Evolutionary conservation across 53 echinoderm and acorn worm genomes (phyloP).

Genomic region (Actinopyga echinites): DNA sequence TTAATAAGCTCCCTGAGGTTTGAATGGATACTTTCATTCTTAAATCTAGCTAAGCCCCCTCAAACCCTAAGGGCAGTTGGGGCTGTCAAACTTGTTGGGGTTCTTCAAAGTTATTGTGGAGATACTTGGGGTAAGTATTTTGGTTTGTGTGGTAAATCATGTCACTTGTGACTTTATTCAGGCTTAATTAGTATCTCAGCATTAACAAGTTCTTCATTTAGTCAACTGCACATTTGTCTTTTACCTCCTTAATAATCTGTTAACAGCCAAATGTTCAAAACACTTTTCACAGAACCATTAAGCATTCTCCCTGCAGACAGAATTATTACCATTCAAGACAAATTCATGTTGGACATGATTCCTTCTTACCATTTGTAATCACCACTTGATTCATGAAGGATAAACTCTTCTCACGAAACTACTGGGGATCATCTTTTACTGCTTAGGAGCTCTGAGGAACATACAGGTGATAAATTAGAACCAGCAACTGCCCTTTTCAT

Average conservation of each 20-base stretch:
- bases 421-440: background rate
- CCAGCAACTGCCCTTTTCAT: background rate
- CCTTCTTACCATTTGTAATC: background rate
- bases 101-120: too few species aligned
- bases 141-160: too few species aligned
- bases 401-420: background rate
- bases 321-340: conserved; percentile 22
- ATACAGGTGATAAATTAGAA: conserved; percentile 13
- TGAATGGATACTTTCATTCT: background rate
- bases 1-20: conserved; percentile 9
- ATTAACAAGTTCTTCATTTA: too few species aligned
- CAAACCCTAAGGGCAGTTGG: conserved; percentile 9
- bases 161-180: too few species aligned
- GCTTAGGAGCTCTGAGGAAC: background rate
- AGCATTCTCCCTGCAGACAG: background rate
- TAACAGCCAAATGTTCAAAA: too few species aligned
- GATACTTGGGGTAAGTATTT: too few species aligned
- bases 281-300: too few species aligned
- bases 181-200: too few species aligned
- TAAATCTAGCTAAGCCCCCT: conserved; percentile 8
- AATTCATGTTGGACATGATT: conserved; percentile 4
- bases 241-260: too few species aligned
- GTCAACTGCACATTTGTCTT: too few species aligned
- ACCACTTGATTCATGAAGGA: conserved; percentile 19
- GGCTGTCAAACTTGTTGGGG: background rate